A percentile compares a stretch with the other conserved stretches of the same genome.
These are phyloP conservation scores for Megalopta genalis DNA, from an alignment of 1,140 invertebrate species.

Conservation along the genomic window DNA sequence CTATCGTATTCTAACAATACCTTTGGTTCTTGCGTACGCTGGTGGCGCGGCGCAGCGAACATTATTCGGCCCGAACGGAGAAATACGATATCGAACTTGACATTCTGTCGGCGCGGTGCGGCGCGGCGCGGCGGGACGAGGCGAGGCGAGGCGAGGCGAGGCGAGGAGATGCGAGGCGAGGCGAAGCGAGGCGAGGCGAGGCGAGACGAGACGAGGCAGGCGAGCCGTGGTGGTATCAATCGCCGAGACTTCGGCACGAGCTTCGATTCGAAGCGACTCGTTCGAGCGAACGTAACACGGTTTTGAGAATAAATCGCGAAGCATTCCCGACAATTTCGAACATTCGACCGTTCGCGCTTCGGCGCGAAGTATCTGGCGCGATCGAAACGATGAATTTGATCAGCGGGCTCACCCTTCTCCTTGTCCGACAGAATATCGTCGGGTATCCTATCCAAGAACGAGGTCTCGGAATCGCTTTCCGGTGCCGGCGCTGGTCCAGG, in stretches of 20 bases:
- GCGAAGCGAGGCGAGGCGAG: too few species aligned
- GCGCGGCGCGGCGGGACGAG: too few species aligned
- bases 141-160: too few species aligned
- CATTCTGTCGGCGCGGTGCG: background rate
- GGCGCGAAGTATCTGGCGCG: too few species aligned
- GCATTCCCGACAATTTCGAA: too few species aligned
- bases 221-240: background rate
- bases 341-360: too few species aligned
- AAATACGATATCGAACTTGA: background rate
- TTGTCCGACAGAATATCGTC: conserved; percentile 77
- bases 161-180: too few species aligned
- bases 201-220: too few species aligned
- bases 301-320: too few species aligned
- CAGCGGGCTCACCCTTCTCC: conserved; percentile 70
- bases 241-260: background rate
- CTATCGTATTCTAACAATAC: background rate
- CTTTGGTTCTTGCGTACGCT: background rate
- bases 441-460: conserved; percentile 80
- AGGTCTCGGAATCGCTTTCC: conserved; percentile 80
- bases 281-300: too few species aligned
- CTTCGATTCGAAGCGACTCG: too few species aligned
- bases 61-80: background rate
- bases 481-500: conserved; percentile 74
- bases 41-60: background rate
- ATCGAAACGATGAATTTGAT: too few species aligned